These are phyloP conservation scores for Triops longicaudatus DNA, from an alignment of 1,140 invertebrate species.

Conservation along the genomic window DNA sequence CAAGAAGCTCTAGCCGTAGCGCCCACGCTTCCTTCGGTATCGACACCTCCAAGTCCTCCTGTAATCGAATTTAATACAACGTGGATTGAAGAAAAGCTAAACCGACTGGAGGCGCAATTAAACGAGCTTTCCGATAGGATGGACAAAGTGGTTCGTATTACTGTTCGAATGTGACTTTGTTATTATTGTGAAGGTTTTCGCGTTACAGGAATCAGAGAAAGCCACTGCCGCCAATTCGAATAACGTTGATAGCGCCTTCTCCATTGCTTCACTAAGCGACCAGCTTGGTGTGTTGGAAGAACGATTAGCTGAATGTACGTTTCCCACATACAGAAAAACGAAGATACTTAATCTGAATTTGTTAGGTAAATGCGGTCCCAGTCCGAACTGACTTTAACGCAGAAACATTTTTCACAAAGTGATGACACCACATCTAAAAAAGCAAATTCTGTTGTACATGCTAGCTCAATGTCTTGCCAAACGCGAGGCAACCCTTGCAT, in stretches of 20 bases:
- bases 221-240: not conserved
- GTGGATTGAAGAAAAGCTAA: not conserved
- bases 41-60: not conserved
- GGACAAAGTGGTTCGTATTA: not conserved
- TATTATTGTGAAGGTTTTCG: not conserved
- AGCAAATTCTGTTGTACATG: not conserved
- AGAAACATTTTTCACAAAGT: not conserved
- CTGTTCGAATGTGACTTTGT: not conserved
- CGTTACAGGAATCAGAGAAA: not conserved
- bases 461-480: conserved; percentile 11
- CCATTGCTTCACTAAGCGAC: conserved; percentile 24
- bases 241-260: not conserved
- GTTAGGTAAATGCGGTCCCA: not conserved
- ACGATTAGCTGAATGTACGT: conserved; percentile 28
- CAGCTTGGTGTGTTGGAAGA: conserved; percentile 26
- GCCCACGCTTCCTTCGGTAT: not conserved
- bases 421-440: not conserved
- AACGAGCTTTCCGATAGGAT: conserved; percentile 6
- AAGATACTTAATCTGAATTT: not conserved
- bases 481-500: not conserved
- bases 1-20: not conserved
- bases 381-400: not conserved
- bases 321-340: not conserved
- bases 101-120: not conserved
- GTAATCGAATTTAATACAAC: not conserved